Base-by-base conservation (phyloP, 2,797 vertebrate species). In the Orestias chungarensis region DNA sequence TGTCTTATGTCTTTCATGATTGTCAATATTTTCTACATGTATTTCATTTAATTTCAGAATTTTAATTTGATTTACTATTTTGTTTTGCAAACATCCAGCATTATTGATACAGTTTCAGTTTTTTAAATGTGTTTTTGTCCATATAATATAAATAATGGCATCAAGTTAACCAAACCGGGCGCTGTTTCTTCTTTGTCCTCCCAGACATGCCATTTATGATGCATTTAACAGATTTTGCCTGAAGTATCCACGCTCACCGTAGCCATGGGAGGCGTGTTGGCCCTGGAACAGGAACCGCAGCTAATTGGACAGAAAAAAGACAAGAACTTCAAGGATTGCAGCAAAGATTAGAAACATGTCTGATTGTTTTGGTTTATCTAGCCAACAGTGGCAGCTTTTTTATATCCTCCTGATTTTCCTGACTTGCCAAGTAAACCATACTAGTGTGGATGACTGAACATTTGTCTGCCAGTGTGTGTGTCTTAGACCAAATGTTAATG, bases 191-290 rank as follows among this genome's bases (percentile, higher is more conserved):
- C 73, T 71, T 69, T 66, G 4, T 54, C 27, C 75, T 79, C 75
- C 4, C 85, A 99, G 98, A 86, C 95, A 92, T 89, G 97, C 98
- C 14, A 99, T 99, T 88, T 99, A 99, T 18, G 97, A 99, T 49
- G 96, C 97, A 0, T 99, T 97, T 86, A 93, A 96, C 86, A 95
- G 96, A 74, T 99, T 97, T 83, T 94, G 96, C 81, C 93, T 89
- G 84, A 99, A 99, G 91, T 98, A 99, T 2, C 81, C 96, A 27
- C 81, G 90, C 71, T 88, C 84, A 62, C 87, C 92, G 29, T 90
- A 79, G 52, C 20, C 3, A 0, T 33, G n/a, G n/a, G 55, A 47
- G 23, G 0, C 50, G 29, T 35, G 31, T 10, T 20, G 2, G 35
- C 12, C 27, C 35, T 23, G 20, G 38, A 6, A 25, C 29, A 46